Evolutionary conservation across 2,888 invertebrate species (phyloP), one percentile per base, ranked within the genome.

Genomic region (Crocallis elinguaria): DNA sequence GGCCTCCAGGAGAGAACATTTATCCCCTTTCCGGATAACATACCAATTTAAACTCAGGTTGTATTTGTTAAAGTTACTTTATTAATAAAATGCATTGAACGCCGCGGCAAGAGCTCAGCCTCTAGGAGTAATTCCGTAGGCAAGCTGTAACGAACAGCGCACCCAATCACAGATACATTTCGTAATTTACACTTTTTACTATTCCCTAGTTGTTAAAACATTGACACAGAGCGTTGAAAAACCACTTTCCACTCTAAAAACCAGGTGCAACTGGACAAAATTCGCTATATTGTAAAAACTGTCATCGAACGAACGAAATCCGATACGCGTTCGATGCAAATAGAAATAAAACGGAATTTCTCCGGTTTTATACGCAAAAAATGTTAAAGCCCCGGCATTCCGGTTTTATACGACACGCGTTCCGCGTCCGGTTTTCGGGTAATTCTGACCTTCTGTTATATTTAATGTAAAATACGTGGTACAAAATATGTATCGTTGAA

Each of bases 221-320:
- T 53, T 43, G 48, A 53, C 38, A 12, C 17, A 64, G 63, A 66
- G 53, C 58, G 59, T 52, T 51, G 64, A 66, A 73, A 74, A 62
- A 57, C 52, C 57, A 63, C 57, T 67, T 60, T 67, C 58, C 52
- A 62, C 56, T 49, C 59, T 64, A 62, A 67, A 67, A 64, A 60
- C 54, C 63, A 67, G 64, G 64, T 72, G 69, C 48, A 60, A 66
- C 45, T 58, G 55, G 57, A 59, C 58, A 46, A 62, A 68, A 71
- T 70, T 64, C 66, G 60, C 49, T 68, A 65, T 73, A 71, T 71
- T 71, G 71, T 70, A 64, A 69, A 74, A 71, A 60, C 57, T 60
- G 64, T 57, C 62, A 59, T 61, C 53, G 60, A 57, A 52, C 62
- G 57, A 46, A 62, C 67, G 69, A 69, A 73, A 76, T 73, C 75